Conservation (phyloP, 30 jellyfish, hydroid and myxozoan species). For the Thelohanellus kitauei region DNA sequence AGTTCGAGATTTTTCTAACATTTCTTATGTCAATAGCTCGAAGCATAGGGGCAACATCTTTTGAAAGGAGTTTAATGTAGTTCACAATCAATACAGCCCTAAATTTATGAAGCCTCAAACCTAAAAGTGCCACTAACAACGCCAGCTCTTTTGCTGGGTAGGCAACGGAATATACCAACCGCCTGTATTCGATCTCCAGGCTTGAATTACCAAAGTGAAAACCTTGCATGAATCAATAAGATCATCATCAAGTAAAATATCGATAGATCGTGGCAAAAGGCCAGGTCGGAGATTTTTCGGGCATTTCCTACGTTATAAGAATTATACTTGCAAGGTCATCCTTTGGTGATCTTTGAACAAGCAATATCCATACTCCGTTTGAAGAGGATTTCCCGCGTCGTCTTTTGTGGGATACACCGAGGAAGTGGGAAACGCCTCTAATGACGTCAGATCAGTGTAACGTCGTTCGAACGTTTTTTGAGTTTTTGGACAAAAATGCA, state of each 20-base stretch:
- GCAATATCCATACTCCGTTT: conserved; percentile 79
- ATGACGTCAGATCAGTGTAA: conserved; percentile 73
- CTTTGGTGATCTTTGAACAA: conserved; percentile 77
- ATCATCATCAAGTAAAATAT: conserved; percentile 69
- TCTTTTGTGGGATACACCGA: conserved; percentile 85
- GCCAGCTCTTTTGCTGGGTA: conserved; percentile 70
- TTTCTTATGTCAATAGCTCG: no score
- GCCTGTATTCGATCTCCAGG: conserved; percentile 98
- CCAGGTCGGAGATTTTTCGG: conserved; percentile 99
- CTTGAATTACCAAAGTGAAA: conserved; percentile 1
- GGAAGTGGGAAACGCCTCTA: conserved; percentile 52
- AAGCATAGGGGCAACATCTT: conserved; percentile 54
- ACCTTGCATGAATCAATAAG: conserved; percentile 84
- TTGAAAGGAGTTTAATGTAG: conserved; percentile 40
- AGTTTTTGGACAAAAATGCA: conserved; percentile 63
- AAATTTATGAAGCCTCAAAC: conserved; percentile 9
- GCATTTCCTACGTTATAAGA: conserved; percentile 91
- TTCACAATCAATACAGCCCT: conserved; percentile 48
- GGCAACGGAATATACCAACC: conserved; percentile 66
- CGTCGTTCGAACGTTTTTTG: conserved; percentile 50
- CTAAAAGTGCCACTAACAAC: conserved; percentile 83
- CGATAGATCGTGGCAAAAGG: conserved; percentile 82
- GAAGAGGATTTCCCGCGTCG: conserved; percentile 60
- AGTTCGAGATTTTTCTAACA: no score
- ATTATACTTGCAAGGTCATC: conserved; percentile 41